Base-by-base conservation (phyloP, 2,797 vertebrate species). In the Chromobotia macracanthus region DNA sequence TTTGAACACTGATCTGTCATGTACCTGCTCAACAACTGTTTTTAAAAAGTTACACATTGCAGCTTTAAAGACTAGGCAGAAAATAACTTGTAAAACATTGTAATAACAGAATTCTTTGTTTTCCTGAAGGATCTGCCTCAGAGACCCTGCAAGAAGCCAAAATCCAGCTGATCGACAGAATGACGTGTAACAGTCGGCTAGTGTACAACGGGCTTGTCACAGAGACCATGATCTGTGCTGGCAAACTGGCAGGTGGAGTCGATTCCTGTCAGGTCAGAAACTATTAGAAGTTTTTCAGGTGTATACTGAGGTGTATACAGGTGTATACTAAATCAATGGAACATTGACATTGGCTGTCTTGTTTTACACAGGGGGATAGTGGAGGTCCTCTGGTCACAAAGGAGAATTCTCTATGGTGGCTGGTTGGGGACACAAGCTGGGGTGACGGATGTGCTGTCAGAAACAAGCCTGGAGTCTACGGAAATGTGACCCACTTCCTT, bases 351-450 rank as follows among this genome's bases (percentile, higher is more conserved):
- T 5, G 31, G 31, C 31, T 31, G 31, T 31, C 5, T 3, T 31
- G 31, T 31, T 2, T 31, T 5, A 38, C 85, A 31, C 87, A 99
- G 97, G 97, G 97, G 13, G 97, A 99, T 93, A 99, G 97, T 0
- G 97, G 97, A 13, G 97, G 97, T 3, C 97, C 97, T 0, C 89
- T 99, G 79, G 96, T 97, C 82, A 93, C 92, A 0, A 46, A 81
- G 1, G 85, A 93, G 60, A 90, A 82, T 60, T 78, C 64, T 0
- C 0, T 92, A 70, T 99, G 97, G 97, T 98, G 96, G 96, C 87
- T 99, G 87, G 88, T 93, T 2, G 97, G 97, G 61, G 95, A 95
- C 83, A 99, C 95, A 0, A 99, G 97, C 88, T 99, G 94, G 96
- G 97, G 97, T 31, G 84, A 87, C 0, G 96, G 95, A 67, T 99